Evolutionary conservation across 2,113 vertebrate species (phyloP), one percentile per base, ranked within the genome.

Genomic region (Eupsittula cactorum): DNA sequence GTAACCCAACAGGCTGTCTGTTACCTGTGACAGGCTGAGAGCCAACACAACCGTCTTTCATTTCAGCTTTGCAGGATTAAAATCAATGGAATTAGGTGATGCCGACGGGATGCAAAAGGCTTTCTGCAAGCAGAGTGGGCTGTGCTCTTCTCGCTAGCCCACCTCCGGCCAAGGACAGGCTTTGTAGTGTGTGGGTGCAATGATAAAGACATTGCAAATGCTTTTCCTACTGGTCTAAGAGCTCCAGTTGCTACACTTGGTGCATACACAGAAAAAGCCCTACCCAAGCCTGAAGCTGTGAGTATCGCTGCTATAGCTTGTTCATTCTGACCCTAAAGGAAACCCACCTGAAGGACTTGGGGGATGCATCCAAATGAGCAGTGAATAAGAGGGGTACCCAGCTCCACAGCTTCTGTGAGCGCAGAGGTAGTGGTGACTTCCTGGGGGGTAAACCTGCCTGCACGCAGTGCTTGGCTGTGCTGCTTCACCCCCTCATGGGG

Each of bases 241-340:
- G 31, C 53, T 33, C 53, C 16, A 29, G 33, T 52, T 0, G 0
- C 52, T 57, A 1, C 0, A 0, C 42, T 60, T 68, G 42, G 24
- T 47, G 55, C 44, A 28, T 27, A 78, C 8, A 7, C 19, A 29
- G 25, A 3, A 35, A 28, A 55, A 25, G 23, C 7, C 41, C 25
- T 78, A 13, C 19, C 16, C 3, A 50, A 68, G 4, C 29, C 14
- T n/a, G 71, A 73, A 80, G 33, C 75, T 0, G 0, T 1, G 18
- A 91, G 17, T 7, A 33, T 64, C 16, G 1, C 52, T 73, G 35
- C 52, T 71, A 64, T 25, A 12, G 41, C 11, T 35, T 80, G 8
- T 67, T 77, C 42, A 5, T 87, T 79, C 52, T 74, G 79, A 24
- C 28, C 47, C 65, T 46, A 29, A 67, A 86, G 29, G 12, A 76